A percentile compares a stretch with the other conserved stretches of the same genome.
Conservation (phyloP, 2,888 invertebrate species). For the Sphaerophoria rueppellii region DNA sequence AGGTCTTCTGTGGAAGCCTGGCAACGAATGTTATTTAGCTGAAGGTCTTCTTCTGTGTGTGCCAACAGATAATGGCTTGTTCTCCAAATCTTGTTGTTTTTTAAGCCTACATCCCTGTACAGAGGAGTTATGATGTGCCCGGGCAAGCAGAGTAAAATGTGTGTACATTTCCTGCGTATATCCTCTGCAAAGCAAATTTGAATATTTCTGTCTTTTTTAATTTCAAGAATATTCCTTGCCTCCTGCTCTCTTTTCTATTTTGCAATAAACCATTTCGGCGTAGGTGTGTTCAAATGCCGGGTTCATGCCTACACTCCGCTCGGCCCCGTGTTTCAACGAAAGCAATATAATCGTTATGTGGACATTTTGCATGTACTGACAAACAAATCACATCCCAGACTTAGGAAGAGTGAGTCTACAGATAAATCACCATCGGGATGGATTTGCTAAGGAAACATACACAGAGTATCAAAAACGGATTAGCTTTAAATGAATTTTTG, state of each 20-base stretch:
- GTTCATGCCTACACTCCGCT: neutral
- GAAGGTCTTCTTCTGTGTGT: conserved; percentile 13
- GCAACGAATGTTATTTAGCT: conserved; percentile 45
- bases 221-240: conserved; percentile 49
- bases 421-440: conserved; percentile 52
- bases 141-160: neutral
- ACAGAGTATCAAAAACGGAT: conserved; percentile 68
- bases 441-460: conserved; percentile 50
- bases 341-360: conserved; percentile 19
- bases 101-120: conserved; percentile 9
- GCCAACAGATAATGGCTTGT: conserved; percentile 48
- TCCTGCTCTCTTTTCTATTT: conserved; percentile 31
- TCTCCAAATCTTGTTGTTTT: conserved; percentile 21
- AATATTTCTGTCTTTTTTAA: conserved; percentile 60
- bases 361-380: conserved; percentile 44
- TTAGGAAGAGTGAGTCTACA: neutral
- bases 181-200: conserved; percentile 63
- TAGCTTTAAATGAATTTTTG: conserved; percentile 66
- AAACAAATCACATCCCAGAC: conserved; percentile 11
- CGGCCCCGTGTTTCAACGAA: neutral
- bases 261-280: conserved; percentile 62
- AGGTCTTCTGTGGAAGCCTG: neutral
- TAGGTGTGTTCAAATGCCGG: conserved; percentile 22
- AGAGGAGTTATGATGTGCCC: neutral
- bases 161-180: conserved; percentile 31